Conservation (phyloP, 2,113 vertebrate species). For the Thymallus thymallus region DNA sequence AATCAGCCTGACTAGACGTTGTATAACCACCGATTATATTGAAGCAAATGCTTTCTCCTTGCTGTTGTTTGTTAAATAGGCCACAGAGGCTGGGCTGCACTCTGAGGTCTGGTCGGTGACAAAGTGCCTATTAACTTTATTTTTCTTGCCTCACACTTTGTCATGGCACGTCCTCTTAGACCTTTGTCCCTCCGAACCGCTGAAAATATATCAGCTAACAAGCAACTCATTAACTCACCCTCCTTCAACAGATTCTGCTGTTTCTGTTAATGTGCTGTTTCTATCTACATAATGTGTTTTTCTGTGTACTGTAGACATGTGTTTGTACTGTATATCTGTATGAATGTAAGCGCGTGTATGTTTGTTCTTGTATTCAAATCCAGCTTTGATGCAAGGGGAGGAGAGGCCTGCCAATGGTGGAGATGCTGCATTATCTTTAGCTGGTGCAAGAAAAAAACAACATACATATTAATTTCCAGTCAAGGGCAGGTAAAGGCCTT, state of each 20-base stretch:
- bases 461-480: constrained; percentile 50
- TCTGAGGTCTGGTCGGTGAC: constrained; percentile 8
- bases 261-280: not conserved
- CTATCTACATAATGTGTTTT: not conserved
- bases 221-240: constrained; percentile 40
- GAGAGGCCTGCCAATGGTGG: not conserved
- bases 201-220: constrained; percentile 41
- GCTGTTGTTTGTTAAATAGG: constrained; percentile 29
- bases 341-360: too few species aligned
- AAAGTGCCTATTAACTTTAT: constrained; percentile 29
- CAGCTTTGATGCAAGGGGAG: not conserved
- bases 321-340: constrained; percentile 2
- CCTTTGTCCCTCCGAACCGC: constrained; percentile 36
- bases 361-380: not conserved
- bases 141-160: constrained; percentile 21
- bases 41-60: constrained; percentile 20
- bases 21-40: constrained; percentile 3
- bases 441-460: constrained; percentile 40
- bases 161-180: constrained; percentile 18
- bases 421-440: constrained; percentile 29
- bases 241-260: not conserved
- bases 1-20: not conserved
- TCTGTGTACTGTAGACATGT: not conserved
- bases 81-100: constrained; percentile 9
- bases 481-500: constrained; percentile 42